These are phyloP conservation scores for Caenorhabditis inopinata DNA, from an alignment of 1,140 invertebrate species.

Conservation along the genomic window DNA sequence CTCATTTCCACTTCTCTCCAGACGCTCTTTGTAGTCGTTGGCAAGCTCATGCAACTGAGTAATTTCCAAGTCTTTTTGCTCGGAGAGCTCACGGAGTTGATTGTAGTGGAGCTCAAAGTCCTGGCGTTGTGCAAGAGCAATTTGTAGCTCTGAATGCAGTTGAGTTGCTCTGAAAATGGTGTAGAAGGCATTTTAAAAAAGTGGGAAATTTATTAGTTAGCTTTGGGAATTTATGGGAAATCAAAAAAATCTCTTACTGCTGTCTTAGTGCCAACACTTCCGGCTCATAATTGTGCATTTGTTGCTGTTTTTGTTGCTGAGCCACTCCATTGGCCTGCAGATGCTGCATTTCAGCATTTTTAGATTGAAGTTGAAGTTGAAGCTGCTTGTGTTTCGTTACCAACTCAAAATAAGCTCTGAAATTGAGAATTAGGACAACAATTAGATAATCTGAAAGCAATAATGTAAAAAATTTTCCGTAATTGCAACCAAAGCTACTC, in stretches of 20 bases:
- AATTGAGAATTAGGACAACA: neutral
- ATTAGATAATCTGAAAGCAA: too few species aligned
- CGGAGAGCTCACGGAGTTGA: neutral
- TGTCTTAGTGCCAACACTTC: neutral
- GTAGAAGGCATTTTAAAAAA: neutral
- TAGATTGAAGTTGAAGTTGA: neutral
- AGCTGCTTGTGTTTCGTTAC: neutral
- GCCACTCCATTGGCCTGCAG: neutral
- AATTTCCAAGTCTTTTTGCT: neutral
- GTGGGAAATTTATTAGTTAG: too few species aligned
- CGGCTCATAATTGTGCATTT: neutral
- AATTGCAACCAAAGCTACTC: too few species aligned
- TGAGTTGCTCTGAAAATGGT: neutral
- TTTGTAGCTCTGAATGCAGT: neutral
- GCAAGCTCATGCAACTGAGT: neutral
- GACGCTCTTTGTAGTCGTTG: neutral
- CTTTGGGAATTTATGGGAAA: too few species aligned
- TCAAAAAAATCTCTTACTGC: neutral
- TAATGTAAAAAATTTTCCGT: too few species aligned
- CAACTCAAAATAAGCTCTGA: neutral
- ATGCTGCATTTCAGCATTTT: neutral
- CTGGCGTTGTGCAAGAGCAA: neutral
- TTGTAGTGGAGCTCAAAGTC: neutral
- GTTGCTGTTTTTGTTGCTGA: neutral
- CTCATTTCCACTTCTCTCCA: neutral